Evolutionary conservation across 2,888 invertebrate species (phyloP), one percentile per base, ranked within the genome.

Genomic region (Agrilus biguttatus): DNA sequence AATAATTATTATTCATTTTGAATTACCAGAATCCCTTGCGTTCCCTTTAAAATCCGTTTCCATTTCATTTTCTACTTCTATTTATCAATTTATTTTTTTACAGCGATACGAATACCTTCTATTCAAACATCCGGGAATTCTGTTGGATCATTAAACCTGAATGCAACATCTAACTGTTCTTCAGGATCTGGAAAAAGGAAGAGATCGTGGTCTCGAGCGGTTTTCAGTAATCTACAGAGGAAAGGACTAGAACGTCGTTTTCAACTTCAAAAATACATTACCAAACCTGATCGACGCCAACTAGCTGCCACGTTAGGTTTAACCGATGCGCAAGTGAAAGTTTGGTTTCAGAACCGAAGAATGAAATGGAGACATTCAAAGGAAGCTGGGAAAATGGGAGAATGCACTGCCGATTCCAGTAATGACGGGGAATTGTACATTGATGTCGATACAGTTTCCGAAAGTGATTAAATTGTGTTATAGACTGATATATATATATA

Each of bases 311-410:
- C 90, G 10, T 68, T 95, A 28, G 92, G 92, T 42, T 77, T 93
- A 8, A 92, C 92, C 0, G 93, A 93, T 69, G 92, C 92, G 5
- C 92, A 92, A 77, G 89, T 90, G 2, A 90, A 90, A 68, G 90
- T 91, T 3, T 90, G 90, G 90, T 91, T 90, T 62, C 92, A 92
- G 70, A 92, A 89, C 57, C 51, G 66, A 37, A 52, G 66, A 44
- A 67, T 67, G 67, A 67, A 67, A 51, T 67, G 67, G 67, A 50
- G 67, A 41, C 67, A 67, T 49, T 63, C 66, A 12, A 65, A 64
- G 45, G 66, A 66, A 51, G 57, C 55, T 5, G 53, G 54, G 12
- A 62, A 61, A 51, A 42, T 45, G 17, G 49, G 45, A 12, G 55
- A 55, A 19, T 49, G 46, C 23, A 39, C 49, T 0, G 60, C 55